Conservation (phyloP, 2,113 vertebrate species). For the Falcunculus frontatus region DNA sequence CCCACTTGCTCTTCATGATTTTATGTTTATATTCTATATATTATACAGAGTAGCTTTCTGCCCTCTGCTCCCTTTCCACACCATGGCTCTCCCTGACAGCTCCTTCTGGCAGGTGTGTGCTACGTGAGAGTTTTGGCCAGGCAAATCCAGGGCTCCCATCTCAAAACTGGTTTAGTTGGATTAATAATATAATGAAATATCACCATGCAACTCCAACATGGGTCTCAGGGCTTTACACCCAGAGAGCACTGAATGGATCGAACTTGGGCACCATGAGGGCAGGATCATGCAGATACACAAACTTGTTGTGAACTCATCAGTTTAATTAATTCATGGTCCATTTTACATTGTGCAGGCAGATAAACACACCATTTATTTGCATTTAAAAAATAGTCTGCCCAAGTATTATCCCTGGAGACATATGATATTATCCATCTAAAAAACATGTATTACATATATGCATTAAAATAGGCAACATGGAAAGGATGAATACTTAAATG, state of each 20-base stretch:
- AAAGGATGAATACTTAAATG: neutral
- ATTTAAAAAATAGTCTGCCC: neutral
- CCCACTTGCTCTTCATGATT: neutral
- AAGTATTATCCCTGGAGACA: neutral
- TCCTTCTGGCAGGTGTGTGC: neutral
- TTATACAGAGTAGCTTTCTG: neutral
- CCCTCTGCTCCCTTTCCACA: neutral
- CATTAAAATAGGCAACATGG: neutral
- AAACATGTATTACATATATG: neutral
- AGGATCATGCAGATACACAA: neutral
- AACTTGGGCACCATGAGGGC: neutral
- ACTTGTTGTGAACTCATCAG: neutral
- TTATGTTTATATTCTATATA: neutral
- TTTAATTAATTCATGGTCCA: neutral
- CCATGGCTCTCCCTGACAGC: neutral
- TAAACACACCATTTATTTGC: neutral
- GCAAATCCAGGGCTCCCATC: neutral
- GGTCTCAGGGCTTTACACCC: neutral
- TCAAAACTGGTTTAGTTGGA: neutral
- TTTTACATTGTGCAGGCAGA: neutral
- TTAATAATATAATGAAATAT: neutral
- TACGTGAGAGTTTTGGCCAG: accelerated
- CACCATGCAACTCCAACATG: accelerated
- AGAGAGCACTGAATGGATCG: neutral
- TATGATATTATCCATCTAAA: neutral